phyloP scores from a whole-genome alignment of 1,140 invertebrate species.

The Bombus balteatus region DNA sequence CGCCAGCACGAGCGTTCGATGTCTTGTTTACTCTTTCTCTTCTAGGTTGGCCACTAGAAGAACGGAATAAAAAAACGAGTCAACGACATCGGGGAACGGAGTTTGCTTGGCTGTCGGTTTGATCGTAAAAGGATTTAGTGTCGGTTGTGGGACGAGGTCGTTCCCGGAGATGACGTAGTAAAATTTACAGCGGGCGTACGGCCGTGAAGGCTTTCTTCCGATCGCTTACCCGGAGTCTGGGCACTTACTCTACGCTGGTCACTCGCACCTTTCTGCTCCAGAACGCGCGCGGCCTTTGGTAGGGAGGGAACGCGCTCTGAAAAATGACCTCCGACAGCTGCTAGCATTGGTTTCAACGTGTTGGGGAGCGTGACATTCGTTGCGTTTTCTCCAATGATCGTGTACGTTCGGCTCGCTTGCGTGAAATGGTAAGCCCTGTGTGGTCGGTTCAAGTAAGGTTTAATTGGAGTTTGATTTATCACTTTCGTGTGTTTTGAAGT shows the following conservation, averaged over 20 bases:
- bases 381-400: conserved; percentile 1
- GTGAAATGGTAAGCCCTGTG: background rate
- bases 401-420: too few species aligned
- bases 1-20: conserved; percentile 6
- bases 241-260: conserved; percentile 15
- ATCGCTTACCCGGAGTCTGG: conserved; percentile 45
- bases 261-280: conserved; percentile 38
- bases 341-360: background rate
- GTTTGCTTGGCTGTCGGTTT: conserved; percentile 20
- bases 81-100: conserved; percentile 60
- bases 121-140: conserved; percentile 68
- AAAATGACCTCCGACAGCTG: conserved; percentile 27
- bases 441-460: background rate
- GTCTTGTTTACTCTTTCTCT: conserved; percentile 58
- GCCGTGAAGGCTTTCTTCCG: conserved; percentile 55
- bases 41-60: conserved; percentile 17
- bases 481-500: background rate
- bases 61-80: conserved; percentile 57
- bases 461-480: background rate
- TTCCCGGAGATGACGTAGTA: conserved; percentile 69
- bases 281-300: background rate
- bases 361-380: background rate
- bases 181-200: conserved; percentile 65
- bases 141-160: conserved; percentile 71
- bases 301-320: background rate